Evolutionary conservation across 2,888 invertebrate genomes (phyloP).

Genomic region (Drosophila silvestris): DNA sequence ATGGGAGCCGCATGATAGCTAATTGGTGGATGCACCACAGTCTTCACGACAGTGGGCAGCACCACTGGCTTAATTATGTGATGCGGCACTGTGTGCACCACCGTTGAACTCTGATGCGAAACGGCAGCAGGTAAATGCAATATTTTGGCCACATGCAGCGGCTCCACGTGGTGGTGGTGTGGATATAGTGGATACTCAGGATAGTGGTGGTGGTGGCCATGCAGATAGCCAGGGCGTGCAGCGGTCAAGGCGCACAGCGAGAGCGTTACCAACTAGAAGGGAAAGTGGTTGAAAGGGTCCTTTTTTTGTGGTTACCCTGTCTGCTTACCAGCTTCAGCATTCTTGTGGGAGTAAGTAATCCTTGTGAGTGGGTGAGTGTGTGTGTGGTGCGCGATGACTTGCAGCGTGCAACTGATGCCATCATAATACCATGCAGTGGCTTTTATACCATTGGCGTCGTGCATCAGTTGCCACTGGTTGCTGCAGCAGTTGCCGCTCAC

Average conservation of each 20-base stretch:
- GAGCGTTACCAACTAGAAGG: conserved; percentile 56
- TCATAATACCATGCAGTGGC: conserved; percentile 63
- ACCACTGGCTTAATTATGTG: conserved; percentile 83
- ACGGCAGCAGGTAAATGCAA: conserved; percentile 83
- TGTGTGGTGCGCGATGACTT: conserved; percentile 31
- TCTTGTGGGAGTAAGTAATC: conserved; percentile 39
- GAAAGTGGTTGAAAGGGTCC: not conserved
- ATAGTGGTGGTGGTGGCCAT: conserved; percentile 80
- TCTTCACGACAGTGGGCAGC: conserved; percentile 82
- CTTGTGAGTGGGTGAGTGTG: conserved; percentile 23
- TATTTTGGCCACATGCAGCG: conserved; percentile 80
- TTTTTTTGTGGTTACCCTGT: not conserved
- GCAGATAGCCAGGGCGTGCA: conserved; percentile 83
- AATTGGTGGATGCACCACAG: conserved; percentile 79
- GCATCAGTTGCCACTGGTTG: conserved; percentile 45
- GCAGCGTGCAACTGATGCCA: conserved; percentile 81
- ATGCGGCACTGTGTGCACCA: conserved; percentile 82
- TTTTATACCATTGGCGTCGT: conserved; percentile 80
- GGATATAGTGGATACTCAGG: conserved; percentile 60
- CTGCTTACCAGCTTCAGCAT: conserved; percentile 75
- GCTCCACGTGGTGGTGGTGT: conserved; percentile 69
- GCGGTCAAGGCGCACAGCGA: conserved; percentile 61
- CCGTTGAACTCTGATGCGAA: conserved; percentile 84
- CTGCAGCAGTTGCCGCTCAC: conserved; percentile 40
- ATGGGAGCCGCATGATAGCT: conserved; percentile 82